Evolutionary conservation across 2,113 vertebrate species (phyloP).

Genomic region (Sakesphorus luctuosus): DNA sequence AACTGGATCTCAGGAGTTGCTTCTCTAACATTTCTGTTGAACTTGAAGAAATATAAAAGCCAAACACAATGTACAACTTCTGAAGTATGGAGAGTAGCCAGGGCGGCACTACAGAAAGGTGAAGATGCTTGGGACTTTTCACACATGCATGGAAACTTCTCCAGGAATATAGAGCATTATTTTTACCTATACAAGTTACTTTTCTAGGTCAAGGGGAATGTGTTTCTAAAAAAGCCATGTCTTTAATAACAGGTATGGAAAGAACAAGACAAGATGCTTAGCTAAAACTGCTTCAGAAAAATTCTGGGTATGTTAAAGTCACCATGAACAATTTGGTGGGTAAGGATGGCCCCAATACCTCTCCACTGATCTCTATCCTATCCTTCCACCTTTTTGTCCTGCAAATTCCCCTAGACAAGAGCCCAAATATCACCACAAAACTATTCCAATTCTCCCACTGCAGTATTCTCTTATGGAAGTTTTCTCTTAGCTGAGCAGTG

Average conservation of each 20-base stretch:
- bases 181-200: neutral
- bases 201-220: neutral
- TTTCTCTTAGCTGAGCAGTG: neutral
- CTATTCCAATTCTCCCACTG: neutral
- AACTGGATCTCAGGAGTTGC: neutral
- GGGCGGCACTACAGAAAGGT: neutral
- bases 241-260: neutral
- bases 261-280: neutral
- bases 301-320: neutral
- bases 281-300: neutral
- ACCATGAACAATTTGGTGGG: neutral
- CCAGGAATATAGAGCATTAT: neutral
- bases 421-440: neutral
- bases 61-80: neutral
- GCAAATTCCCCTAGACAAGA: neutral
- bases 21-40: neutral
- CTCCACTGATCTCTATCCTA: neutral
- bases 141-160: neutral
- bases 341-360: neutral
- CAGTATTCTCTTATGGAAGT: neutral
- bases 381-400: neutral
- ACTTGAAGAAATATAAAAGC: neutral
- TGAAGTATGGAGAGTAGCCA: neutral
- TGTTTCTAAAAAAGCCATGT: neutral
- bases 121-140: neutral